Base-by-base conservation (phyloP, 2,888 invertebrate species). In the Aleiodes alternator region DNA sequence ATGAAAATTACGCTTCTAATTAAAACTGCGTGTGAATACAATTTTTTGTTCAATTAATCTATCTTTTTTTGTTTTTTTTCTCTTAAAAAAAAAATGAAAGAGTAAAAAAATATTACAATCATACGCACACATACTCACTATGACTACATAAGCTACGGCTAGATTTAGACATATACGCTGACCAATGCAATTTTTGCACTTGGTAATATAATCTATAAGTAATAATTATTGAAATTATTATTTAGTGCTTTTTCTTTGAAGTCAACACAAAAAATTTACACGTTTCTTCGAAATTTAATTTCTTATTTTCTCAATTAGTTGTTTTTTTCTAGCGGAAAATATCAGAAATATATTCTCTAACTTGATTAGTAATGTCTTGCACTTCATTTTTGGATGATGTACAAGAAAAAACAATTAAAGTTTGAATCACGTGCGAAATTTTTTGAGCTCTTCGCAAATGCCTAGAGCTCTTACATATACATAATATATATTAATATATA, bases 101-200 rank as follows among this genome's bases (percentile, higher is more conserved):
- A 69, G 43, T 61, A 53, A 70, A 64, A 57, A 76, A 75, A 73
- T 51, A 69, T 69, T 69, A 73, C 73, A 72, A 53, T 76, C 76
- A 79, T 79, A 70, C 66, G 64, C 78, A 77, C 76, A 73, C 78
- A 76, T 79, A 79, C 78, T 76, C 81, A 80, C 82, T 87, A 86
- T 74, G 82, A 84, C 83, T 87, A 88, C 84, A 83, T 80, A 86
- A 84, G 84, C 84, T 89, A 88, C 79, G 84, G 82, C 84, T 88
- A 88, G 85, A 87, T 89, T 89, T 88, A 88, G 88, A 89, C 87
- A 88, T 87, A 87, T 87, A 89, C 88, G 88, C 88, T 86, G 85
- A 87, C 87, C 88, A 87, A 88, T 84, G 87, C 85, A 82, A 84
- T 82, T 80, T n/a, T 82, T 83, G 86, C 86, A 80, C 80, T 89